Evolutionary conservation across 2,797 vertebrate species (phyloP), one percentile per base, ranked within the genome.

Genomic region (Austrolebias charrua): DNA sequence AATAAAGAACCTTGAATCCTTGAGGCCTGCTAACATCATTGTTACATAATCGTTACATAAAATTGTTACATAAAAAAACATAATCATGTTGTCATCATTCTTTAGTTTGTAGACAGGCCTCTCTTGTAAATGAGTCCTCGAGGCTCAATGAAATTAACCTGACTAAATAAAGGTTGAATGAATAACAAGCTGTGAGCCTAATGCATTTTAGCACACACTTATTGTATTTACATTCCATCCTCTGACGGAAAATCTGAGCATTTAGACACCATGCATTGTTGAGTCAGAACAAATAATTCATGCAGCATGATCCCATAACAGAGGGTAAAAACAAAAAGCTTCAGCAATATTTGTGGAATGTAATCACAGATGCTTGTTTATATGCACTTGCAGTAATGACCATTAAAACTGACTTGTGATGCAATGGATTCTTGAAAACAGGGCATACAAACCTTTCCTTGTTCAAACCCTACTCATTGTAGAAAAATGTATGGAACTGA

Each of bases 281-380:
- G 20, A 50, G n/a, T 40, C 28, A 38, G 50, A 71, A 55, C 66
- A 64, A 66, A 44, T 10, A 54, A 67, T 74, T 6, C 8, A 13
- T 73, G 61, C 46, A 60, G 61, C 44, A 70, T 11, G 61, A 56
- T 15, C 33, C 43, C 55, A 19, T 20, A 62, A 54, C 66, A 46
- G n/a, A 63, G 66, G 57, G 69, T 55, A 64, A 55, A 69, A 55
- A 69, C 68, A 56, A 55, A 72, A 52, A 47, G 4, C 12, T 29
- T 40, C 55, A 68, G 47, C 71, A 62, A 63, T 61, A 64, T 66
- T 69, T 63, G 16, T 5, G 66, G 68, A 80, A 85, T 72, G 82
- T 78, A 85, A 89, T 86, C 73, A 86, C 76, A 75, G 67, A 82
- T 78, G 80, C 47, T 33, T 15, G 20, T 47, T 74, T 53, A 9